A percentile compares a stretch with the other conserved stretches of the same genome.
phyloP scores from a whole-genome alignment of 2,888 invertebrate species.

The Parthenolecanium corni region DNA sequence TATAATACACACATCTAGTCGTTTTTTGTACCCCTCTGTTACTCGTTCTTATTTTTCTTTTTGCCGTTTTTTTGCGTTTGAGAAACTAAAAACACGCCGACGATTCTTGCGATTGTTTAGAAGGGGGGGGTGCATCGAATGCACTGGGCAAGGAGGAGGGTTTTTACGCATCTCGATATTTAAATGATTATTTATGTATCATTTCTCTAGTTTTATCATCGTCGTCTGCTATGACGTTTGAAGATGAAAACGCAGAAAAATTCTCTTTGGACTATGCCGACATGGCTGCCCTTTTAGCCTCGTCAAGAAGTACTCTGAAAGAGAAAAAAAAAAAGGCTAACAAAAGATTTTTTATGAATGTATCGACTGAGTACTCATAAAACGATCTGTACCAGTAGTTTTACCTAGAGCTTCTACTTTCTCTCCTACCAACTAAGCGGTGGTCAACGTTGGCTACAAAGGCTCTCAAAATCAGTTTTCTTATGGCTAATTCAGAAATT shows the following conservation, averaged over 20 bases:
- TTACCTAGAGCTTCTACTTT: no score
- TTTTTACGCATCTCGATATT: conserved; percentile 6
- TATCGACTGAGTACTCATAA: no score
- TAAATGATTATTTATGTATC: conserved; percentile 12
- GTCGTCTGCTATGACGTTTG: conserved; percentile 6
- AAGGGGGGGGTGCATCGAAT: not conserved
- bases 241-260: not conserved
- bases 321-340: no score
- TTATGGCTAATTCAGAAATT: no score
- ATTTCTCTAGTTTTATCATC: not conserved
- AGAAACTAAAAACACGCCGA: not conserved
- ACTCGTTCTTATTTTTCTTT: not conserved
- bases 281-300: no score
- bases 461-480: no score
- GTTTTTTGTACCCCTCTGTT: not conserved
- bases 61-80: not conserved
- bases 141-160: no score
- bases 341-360: no score
- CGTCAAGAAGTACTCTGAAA: no score
- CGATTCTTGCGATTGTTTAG: conserved; percentile 6
- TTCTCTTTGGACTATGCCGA: not conserved
- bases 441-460: no score
- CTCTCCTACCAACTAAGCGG: no score
- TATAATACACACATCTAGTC: not conserved
- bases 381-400: no score